These are phyloP conservation scores for Drosophila pachea DNA, from an alignment of 1,140 invertebrate species.

Conservation along the genomic window DNA sequence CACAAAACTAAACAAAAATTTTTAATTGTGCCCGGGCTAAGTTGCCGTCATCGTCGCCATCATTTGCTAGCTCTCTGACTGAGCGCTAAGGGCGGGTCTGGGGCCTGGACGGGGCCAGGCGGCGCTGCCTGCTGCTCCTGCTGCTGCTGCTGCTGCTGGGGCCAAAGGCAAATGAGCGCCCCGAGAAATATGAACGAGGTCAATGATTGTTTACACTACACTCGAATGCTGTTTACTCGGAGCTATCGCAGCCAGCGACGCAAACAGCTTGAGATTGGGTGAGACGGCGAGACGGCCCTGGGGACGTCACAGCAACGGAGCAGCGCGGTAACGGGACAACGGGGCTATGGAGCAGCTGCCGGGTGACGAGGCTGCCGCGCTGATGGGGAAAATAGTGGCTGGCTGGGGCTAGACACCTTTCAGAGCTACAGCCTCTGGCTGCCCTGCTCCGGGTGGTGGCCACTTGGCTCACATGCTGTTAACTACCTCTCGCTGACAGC, in stretches of 20 bases:
- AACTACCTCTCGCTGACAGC: conserved; percentile 35
- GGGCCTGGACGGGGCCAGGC: not conserved
- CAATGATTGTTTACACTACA: conserved; percentile 78
- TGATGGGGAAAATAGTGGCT: not conserved
- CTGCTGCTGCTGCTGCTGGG: conserved; percentile 43
- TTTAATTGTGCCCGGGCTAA: conserved; percentile 65
- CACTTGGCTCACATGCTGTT: conserved; percentile 32
- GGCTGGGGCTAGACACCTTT: conserved; percentile 23
- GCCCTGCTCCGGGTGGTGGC: conserved; percentile 7
- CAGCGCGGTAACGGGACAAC: not conserved
- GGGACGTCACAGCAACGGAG: conserved; percentile 10
- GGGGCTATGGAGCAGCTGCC: not conserved
- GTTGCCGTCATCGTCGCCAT: conserved; percentile 19
- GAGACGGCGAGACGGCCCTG: conserved; percentile 14
- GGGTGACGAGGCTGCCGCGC: not conserved
- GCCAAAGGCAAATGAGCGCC: conserved; percentile 68
- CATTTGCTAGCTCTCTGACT: not conserved
- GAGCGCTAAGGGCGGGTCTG: not conserved
- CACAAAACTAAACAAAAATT: conserved; percentile 40
- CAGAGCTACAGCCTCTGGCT: conserved; percentile 4
- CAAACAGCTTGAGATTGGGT: not conserved
- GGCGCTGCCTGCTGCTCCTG: no score
- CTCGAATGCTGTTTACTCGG: conserved; percentile 73
- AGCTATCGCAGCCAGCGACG: conserved; percentile 20
- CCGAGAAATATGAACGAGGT: conserved; percentile 75